Evolutionary conservation across 2,888 invertebrate genomes (phyloP), one percentile per base, ranked within the genome.

Genomic region (Anticlea derivata): DNA sequence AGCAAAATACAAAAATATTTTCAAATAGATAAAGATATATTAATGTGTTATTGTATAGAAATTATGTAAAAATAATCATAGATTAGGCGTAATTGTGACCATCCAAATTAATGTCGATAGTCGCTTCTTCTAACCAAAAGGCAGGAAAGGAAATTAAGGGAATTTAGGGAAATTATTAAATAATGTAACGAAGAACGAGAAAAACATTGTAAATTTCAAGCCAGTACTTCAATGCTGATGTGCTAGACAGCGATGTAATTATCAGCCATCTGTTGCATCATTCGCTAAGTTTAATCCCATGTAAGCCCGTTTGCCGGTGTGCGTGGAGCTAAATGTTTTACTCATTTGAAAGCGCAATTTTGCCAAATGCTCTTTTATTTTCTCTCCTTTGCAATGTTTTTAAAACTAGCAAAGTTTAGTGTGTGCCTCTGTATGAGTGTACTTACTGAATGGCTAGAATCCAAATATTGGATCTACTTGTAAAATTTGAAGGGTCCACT

Each of bases 11-110:
- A 73, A 64, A 71, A 78, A 80, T 80, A 78, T 80, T 80, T 80
- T 66, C 78, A 80, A 70, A 73, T 79, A 78, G 75, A 73, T 64
- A 66, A 67, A 77, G 45, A 47, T 50, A 71, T 76, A 78, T 77
- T 70, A 73, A 78, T 78, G 78, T 79, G 81, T 82, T 80, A 78
- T 66, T 78, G 78, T 80, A 79, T 80, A 80, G 80, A 75, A 68
- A 71, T 69, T 53, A 70, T 75, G 39, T 43, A 48, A 40, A 77
- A 75, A 70, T 74, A 70, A 63, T 49, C 8, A 78, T 78, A 75
- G 78, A 74, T 58, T 76, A 77, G 73, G 58, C 59, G 59, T 68
- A 65, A 63, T 62, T 49, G 55, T 68, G 52, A 65, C 34, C 54
- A 66, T 63, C 53, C 52, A 38, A 59, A 46, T 46, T 35, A n/a